Conservation (phyloP, 2,113 vertebrate species). For the Brachyistius frenatus region DNA sequence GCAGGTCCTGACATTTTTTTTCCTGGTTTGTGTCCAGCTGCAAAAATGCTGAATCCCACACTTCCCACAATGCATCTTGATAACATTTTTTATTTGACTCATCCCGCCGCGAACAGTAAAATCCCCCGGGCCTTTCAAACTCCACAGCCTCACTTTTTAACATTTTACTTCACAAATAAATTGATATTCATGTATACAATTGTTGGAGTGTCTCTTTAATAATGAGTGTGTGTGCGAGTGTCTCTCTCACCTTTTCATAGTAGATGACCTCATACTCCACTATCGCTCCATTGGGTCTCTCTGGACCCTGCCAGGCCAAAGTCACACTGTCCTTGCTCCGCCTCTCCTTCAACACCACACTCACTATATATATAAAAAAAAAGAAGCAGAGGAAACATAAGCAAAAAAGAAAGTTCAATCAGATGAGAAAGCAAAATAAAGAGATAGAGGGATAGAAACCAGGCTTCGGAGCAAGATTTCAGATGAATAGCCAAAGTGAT, state of each 20-base stretch:
- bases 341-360: conserved; percentile 87
- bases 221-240: neutral
- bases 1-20: neutral
- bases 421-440: neutral
- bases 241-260: conserved; percentile 87
- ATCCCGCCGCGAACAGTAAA: too few species aligned
- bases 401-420: neutral
- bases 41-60: neutral
- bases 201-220: neutral
- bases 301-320: conserved; percentile 87
- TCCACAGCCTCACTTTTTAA: too few species aligned
- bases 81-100: neutral
- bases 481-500: conserved; percentile 33
- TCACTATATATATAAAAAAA: conserved; percentile 79
- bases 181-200: neutral
- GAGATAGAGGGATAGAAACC: neutral
- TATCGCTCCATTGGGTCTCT: conserved; percentile 84
- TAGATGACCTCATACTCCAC: conserved; percentile 90
- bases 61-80: neutral
- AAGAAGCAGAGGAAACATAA: neutral
- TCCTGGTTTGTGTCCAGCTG: neutral
- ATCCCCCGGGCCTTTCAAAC: too few species aligned
- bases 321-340: conserved; percentile 89
- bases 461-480: neutral
- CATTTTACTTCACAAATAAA: too few species aligned